Base-by-base conservation (phyloP, 2,113 vertebrate species). In the Hypanus sabinus region DNA sequence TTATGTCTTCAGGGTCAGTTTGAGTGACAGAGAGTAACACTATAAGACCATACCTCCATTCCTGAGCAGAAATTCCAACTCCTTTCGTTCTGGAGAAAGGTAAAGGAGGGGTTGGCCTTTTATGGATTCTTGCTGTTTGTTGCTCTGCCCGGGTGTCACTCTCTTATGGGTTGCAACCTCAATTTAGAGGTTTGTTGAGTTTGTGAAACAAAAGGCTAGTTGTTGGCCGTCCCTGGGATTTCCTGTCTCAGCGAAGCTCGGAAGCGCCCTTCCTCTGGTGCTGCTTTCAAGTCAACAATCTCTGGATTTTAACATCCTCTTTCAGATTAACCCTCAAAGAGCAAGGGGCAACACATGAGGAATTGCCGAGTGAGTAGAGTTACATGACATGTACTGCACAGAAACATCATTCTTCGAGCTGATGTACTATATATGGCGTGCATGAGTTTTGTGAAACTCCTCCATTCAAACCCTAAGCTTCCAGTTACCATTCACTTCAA, bases 241-340 rank as follows among this genome's bases (percentile, higher is more conserved):
- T 90, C 85, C 85, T 90, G 60, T 60, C 81, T 24, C 38, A 10
- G 20, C 18, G 55, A 46, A 55, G 46, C 0, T 70, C 33, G 36
- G 90, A 71, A 24, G 38, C 33, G 70, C 91, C 91, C 68, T 71
- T 93, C 90, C 90, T 73, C 91, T 73, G 68, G 22, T 46, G 90
- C 91, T 46, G 91, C 38, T 55, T 87, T 22, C 68, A 73, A 93
- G 68, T 73, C 70, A 93, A 93, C 90, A 92, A 38, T 68, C 90
- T 24, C 36, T 92, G 65, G 65, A 92, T 92, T 71, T 27, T 38
- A 73, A 75, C 71, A 73, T 93, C 68, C 70, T 93, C 91, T 93
- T 27, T 73, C 68, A 73, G 65, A 36, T 93, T 91, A 91, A 91
- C 88, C 62, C 88, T 91, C 70, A 93, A 24, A 24, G 24, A 46